Conservation (phyloP, 2,797 vertebrate genomes). For the Okamejei kenojei region DNA sequence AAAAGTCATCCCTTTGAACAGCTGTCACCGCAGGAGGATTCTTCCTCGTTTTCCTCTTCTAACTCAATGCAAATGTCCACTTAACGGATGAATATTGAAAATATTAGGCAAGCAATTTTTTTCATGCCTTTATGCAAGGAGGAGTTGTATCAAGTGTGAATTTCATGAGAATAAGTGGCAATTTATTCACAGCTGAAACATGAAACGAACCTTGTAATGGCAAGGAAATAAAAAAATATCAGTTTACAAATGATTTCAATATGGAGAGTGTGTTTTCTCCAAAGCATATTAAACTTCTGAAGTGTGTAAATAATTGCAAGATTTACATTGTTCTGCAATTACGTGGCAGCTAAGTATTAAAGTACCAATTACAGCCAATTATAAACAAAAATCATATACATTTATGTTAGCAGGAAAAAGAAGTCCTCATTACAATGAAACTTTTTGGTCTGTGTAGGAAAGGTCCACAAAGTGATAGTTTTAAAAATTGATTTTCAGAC, state of each 20-base stretch:
- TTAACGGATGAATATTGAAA: constrained; percentile 93
- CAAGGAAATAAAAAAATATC: constrained; percentile 58
- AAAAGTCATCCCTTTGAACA: constrained; percentile 93
- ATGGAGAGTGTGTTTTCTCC: constrained; percentile 46
- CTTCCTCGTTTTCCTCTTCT: constrained; percentile 63
- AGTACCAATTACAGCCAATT: neutral
- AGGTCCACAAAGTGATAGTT: neutral
- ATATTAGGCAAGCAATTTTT: constrained; percentile 79
- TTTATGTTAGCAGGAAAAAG: neutral
- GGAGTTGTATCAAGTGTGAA: constrained; percentile 92
- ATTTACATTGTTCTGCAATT: constrained; percentile 39
- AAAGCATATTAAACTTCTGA: constrained; percentile 38
- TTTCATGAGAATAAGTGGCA: constrained; percentile 98
- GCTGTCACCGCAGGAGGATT: constrained; percentile 93
- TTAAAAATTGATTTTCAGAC: neutral
- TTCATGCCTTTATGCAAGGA: constrained; percentile 99
- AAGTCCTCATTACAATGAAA: neutral
- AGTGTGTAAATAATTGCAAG: constrained; percentile 40
- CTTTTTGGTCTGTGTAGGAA: neutral
- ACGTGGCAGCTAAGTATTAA: neutral
- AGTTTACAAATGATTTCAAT: constrained; percentile 75
- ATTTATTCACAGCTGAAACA: constrained; percentile 84
- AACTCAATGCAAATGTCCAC: constrained; percentile 98
- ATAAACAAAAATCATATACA: neutral
- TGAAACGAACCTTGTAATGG: constrained; percentile 81